These are phyloP conservation scores for Calephelis perditalis DNA, from an alignment of 2,888 invertebrate genomes.

Conservation along the genomic window DNA sequence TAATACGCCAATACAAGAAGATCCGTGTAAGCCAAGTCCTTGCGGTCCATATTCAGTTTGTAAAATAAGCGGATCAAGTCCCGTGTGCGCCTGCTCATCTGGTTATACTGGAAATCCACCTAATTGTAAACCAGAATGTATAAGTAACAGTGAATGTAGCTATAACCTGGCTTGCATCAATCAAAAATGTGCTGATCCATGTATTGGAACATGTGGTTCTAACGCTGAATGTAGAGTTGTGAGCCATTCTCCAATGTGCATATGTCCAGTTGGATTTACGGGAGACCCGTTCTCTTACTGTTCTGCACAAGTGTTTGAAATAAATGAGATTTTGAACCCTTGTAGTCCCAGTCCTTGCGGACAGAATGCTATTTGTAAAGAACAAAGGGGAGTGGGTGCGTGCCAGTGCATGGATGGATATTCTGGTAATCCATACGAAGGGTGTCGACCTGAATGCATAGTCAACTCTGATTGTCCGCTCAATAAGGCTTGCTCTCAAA, in stretches of 20 bases:
- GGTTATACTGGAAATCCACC: conserved; percentile 84
- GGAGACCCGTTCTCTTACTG: conserved; percentile 89
- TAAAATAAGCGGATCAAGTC: conserved; percentile 80
- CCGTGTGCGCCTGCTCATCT: conserved; percentile 85
- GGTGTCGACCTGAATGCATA: conserved; percentile 86
- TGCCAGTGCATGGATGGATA: conserved; percentile 82
- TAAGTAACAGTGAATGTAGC: conserved; percentile 86
- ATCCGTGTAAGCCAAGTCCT: conserved; percentile 85
- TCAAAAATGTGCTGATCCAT: conserved; percentile 87
- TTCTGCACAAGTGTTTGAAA: conserved; percentile 48
- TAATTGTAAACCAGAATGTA: conserved; percentile 88
- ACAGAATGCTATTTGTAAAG: conserved; percentile 79
- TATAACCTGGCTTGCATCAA: conserved; percentile 84
- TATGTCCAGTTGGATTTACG: conserved; percentile 82
- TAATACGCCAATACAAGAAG: conserved; percentile 44
- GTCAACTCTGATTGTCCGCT: conserved; percentile 85
- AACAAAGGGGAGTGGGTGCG: conserved; percentile 80
- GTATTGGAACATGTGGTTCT: conserved; percentile 83
- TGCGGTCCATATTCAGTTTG: conserved; percentile 89
- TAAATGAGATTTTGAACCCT: conserved; percentile 69
- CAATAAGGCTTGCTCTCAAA: conserved; percentile 83
- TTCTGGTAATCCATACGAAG: conserved; percentile 87
- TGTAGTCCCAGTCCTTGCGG: conserved; percentile 83
- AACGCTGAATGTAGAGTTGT: conserved; percentile 87
- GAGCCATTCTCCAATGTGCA: conserved; percentile 85